Base-by-base conservation (phyloP, 1,140 invertebrate genomes). In the Cydia fagiglandana region DNA sequence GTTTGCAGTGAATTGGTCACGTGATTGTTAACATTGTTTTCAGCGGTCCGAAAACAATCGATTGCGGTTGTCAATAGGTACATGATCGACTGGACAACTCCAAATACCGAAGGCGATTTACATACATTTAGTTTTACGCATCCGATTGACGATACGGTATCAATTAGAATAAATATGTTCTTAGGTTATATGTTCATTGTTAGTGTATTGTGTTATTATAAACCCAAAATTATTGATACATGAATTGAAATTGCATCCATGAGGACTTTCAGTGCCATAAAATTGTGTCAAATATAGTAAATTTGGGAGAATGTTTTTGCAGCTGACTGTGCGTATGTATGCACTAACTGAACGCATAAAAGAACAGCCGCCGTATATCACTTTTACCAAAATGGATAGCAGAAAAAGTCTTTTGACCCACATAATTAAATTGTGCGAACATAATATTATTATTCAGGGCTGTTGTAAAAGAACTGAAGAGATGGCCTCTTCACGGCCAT, bases 401-500 rank as follows among this genome's bases (percentile, higher is more conserved):
- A 61, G 56, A 24, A 24, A 61, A 61, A 61, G 24, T 24, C 20
- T 24, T 24, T 61, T 61, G 56, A 24, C 3, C 17, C 20, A 24
- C 20, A 17, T 24, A 61, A 61, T 61, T 61, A 24, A 61, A 61
- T 61, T 9, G 56, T n/a, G 56, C 56, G 56, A 61, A 24, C 20
- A 61, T 56, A 56, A 56, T 56, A 56, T 56, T n/a, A 56, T 61
- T 61, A 61, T 61, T 24, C 56, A 17, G 20, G 24, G 12, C 56
- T 24, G 20, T 24, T 61, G 17, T 61, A 61, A 24, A 61, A 61
- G 20, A 61, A 61, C 56, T 61, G 20, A 61, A 61, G 56, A 61
- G 66, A 70, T 41, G n/a, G 66, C 66, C 66, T 70, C 66, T 70
- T 70, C 66, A 45, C 66, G 66, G 66, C 34, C 30, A 41, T 45